Percentiles rank a stretch among this genome's conserved stretches.
Evolutionary conservation across 2,797 vertebrate genomes (phyloP).

Genomic region (Gadopsis marmoratus): DNA sequence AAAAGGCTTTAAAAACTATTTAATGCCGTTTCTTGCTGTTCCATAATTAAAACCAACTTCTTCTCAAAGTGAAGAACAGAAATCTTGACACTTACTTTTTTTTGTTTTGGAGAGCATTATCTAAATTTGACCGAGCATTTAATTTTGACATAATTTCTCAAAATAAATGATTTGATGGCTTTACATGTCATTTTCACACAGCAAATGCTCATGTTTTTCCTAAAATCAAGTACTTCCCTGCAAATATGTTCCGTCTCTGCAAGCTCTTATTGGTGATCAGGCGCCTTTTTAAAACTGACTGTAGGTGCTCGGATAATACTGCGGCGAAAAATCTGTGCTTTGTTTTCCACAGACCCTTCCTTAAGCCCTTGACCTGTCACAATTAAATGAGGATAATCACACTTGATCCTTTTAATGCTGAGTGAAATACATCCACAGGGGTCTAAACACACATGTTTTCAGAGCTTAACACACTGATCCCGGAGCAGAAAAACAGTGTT

Average conservation of each 20-base stretch:
- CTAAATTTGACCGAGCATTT: background rate
- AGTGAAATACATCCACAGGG: conserved; percentile 62
- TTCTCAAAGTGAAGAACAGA: background rate
- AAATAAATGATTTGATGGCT: background rate
- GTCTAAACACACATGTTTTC: conserved; percentile 57
- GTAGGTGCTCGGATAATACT: conserved; percentile 15
- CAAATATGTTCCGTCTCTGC: background rate
- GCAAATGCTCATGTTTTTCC: background rate
- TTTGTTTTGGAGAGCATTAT: background rate
- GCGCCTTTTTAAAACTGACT: conserved; percentile 19
- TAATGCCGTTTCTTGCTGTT: background rate
- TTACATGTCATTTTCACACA: background rate
- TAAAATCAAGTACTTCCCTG: background rate
- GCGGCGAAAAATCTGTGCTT: conserved; percentile 16
- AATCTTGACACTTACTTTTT: background rate
- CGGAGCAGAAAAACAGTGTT: conserved; percentile 21
- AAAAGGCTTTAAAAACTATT: background rate
- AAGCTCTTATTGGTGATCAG: conserved; percentile 19
- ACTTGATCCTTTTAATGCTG: conserved; percentile 64
- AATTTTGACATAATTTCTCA: background rate
- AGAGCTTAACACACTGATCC: conserved; percentile 51
- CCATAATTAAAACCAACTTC: background rate
- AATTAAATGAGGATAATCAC: conserved; percentile 70
- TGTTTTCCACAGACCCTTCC: conserved; percentile 38
- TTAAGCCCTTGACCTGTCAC: conserved; percentile 59